Base-by-base conservation (phyloP, 2,797 vertebrate species). In the Etheostoma perlongum region DNA sequence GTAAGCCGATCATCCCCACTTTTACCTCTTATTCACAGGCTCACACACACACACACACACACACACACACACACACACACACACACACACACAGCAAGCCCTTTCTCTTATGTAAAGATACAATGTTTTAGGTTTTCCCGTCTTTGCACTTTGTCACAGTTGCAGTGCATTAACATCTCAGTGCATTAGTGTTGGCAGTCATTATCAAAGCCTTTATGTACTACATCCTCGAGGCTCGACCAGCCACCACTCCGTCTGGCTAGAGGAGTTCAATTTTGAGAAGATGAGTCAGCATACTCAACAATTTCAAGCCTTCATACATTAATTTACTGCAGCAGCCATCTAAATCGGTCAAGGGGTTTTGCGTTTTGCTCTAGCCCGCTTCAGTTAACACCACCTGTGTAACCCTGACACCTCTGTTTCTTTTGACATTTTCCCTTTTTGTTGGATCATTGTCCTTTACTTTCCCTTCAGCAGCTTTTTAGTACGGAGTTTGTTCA, bases 341-440 rank as follows among this genome's bases (percentile, higher is more conserved):
- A 1, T 52, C 13, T 69, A 42, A 30, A 60, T 16, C 2, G 1
- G 71, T 69, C 19, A 7, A 21, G 51, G 44, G 14, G 7, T 14
- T 61, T 6, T 21, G 65, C 12, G 13, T 59, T 64, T 40, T 61
- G 30, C 54, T 57, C 19, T 46, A 21, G 57, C 10, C 16, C 1
- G 14, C 48, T 46, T 14, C 36, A 52, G 52, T 64, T 69, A 61
- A 63, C 76, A 19, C 14, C 47, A 75, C 25, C 64, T n/a, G 52
- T 51, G 13, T 30, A 13, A 53, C 40, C 21, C 10, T 10, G 48
- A 36, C n/a, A 61, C 55, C 64, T 65, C 58, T 65, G 74, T 14
- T 51, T 49, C 74, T 27, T 58, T 19, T 72, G 53, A 53, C 40
- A 40, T 66, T 60, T 65, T 63, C 59, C 52, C 25, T 65, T 27